phyloP scores from a whole-genome alignment of 2,113 vertebrate species.

The Ceyx margarethae region DNA sequence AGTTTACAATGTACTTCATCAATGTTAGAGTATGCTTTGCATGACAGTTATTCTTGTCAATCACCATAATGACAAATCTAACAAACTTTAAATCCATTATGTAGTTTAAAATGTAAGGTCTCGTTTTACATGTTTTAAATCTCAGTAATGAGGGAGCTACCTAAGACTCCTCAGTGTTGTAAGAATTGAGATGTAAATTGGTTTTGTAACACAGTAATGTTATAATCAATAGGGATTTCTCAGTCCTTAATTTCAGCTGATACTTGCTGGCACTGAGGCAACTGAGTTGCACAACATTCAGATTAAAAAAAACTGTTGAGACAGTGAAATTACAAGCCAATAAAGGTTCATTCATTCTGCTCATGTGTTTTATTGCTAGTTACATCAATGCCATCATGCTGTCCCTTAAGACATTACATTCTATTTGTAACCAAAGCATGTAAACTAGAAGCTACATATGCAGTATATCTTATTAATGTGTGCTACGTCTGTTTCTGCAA shows the following conservation, averaged over 20 bases:
- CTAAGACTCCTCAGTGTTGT: neutral
- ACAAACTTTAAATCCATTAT: neutral
- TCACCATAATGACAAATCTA: neutral
- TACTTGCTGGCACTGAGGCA: neutral
- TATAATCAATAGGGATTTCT: slow-evolving; percentile 59
- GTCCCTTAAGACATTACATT: neutral
- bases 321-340: neutral
- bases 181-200: neutral
- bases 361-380: neutral
- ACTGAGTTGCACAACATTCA: neutral
- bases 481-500: neutral
- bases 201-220: neutral
- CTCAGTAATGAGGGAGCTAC: neutral
- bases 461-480: neutral
- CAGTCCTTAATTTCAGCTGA: slow-evolving; percentile 26
- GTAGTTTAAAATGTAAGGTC: slow-evolving; percentile 28
- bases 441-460: neutral
- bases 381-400: neutral
- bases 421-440: slow-evolving; percentile 1
- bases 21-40: neutral
- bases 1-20: neutral
- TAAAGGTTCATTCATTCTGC: neutral
- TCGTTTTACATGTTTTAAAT: neutral
- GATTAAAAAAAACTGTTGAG: neutral
- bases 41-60: neutral